Evolutionary conservation across 2,888 invertebrate genomes (phyloP).

Genomic region (Alcis repandata): DNA sequence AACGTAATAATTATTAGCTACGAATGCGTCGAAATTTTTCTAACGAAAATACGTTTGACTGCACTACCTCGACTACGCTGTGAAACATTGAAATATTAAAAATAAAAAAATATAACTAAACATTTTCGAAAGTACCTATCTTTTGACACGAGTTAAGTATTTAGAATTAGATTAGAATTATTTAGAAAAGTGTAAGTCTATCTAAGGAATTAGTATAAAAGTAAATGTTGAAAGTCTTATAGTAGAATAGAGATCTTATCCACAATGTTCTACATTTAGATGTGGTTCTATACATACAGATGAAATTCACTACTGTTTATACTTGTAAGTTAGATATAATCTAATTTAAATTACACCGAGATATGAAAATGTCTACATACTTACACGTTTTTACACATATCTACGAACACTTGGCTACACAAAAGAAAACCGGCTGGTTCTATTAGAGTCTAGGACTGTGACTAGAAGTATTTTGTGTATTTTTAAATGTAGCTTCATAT

Average conservation of each 20-base stretch:
- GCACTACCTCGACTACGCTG: background rate
- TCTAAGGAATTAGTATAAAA: slow-evolving; percentile 28
- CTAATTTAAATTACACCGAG: slow-evolving; percentile 34
- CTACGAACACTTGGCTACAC: slow-evolving; percentile 33
- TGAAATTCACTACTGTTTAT: slow-evolving; percentile 27
- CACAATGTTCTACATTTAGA: slow-evolving; percentile 25
- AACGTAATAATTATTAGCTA: slow-evolving; percentile 59
- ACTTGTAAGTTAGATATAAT: slow-evolving; percentile 1
- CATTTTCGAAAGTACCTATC: slow-evolving; percentile 11
- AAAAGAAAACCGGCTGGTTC: slow-evolving; percentile 20
- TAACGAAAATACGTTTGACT: background rate
- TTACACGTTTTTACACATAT: slow-evolving; percentile 38
- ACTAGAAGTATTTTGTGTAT: background rate
- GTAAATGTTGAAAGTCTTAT: slow-evolving; percentile 23
- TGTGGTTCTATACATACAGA: slow-evolving; percentile 32
- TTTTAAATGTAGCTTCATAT: background rate
- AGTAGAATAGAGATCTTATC: slow-evolving; percentile 35
- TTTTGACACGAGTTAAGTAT: slow-evolving; percentile 47
- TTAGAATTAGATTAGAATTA: slow-evolving; percentile 42
- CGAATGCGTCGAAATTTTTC: slow-evolving; percentile 26
- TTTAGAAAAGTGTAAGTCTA: slow-evolving; percentile 27
- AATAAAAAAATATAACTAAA: background rate
- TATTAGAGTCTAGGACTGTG: background rate
- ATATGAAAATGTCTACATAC: slow-evolving; percentile 45
- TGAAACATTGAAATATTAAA: background rate